Conservation (phyloP, 1,140 invertebrate species). For the Sinella curviseta region DNA sequence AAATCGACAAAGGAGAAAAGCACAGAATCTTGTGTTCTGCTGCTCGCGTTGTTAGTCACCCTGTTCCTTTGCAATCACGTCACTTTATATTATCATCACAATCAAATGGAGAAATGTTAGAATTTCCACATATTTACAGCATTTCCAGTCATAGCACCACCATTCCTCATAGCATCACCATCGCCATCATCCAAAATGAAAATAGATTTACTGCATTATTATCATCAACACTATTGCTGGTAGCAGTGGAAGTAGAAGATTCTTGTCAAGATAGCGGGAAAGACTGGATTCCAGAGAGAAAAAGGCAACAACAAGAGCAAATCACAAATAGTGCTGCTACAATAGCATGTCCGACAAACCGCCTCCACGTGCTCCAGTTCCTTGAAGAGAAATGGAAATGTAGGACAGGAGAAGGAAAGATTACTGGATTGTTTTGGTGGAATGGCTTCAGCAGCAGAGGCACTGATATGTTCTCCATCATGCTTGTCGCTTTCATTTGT, state of each 20-base stretch:
- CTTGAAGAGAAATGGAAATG: background rate
- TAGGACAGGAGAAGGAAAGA: background rate
- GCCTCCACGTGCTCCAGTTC: background rate
- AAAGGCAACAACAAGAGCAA: slow-evolving; percentile 3
- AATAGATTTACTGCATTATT: slow-evolving; percentile 5
- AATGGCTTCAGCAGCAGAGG: too few species aligned
- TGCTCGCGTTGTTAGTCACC: too few species aligned
- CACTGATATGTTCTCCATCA: too few species aligned
- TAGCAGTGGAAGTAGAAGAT: background rate
- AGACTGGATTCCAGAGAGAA: too few species aligned
- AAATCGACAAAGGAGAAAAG: too few species aligned
- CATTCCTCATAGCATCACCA: too few species aligned
- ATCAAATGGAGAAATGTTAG: background rate
- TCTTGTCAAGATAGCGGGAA: too few species aligned
- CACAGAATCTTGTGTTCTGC: too few species aligned
- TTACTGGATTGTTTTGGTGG: background rate
- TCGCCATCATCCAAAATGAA: background rate
- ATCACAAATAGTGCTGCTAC: background rate
- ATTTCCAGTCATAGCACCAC: too few species aligned
- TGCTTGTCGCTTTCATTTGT: background rate
- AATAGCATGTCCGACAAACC: background rate
- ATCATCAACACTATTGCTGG: background rate
- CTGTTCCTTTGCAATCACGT: too few species aligned
- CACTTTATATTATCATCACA: slow-evolving; percentile 9
- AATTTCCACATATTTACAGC: too few species aligned